Base-by-base conservation (phyloP, 2,797 vertebrate species). In the Myioborus miniatus region DNA sequence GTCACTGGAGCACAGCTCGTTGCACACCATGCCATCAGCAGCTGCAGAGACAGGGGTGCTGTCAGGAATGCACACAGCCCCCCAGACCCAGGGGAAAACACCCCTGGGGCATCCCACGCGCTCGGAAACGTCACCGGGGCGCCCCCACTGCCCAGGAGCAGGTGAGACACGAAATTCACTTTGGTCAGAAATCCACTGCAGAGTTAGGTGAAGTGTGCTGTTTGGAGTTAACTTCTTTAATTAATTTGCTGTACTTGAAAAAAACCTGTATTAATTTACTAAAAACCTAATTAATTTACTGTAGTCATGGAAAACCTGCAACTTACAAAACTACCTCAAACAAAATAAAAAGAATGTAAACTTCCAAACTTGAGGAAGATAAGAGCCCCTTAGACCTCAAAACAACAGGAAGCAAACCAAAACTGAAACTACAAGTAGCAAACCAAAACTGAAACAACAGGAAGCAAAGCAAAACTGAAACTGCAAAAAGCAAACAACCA, bases 1-100 rank as follows among this genome's bases (percentile, higher is more conserved):
- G 4, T 98, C 98, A 4, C 96, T 98, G 0, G 99, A 99, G 94
- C 99, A 99, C 93, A 99, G 97, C 53, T 93, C 97, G 41, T 99
- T 99, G 62, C 99, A 99, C 55, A 99, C 97, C 99, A 99, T 99
- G 22, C 98, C 98, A 92, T 99, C 98, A 2, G 98, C 98, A 97
- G 97, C 99, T 99, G 97, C 56, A 95, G 97, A 30, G 89, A 80
- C 24, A 93, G 53, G 69, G 13, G 21, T 22, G 36, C 12, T 7
- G 12, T 19, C 64, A 63, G 59, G 1, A 20, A n/a, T 2, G 26
- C 32, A 55, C 67, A 47, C 0, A 52, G 23, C 9, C 43, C 75
- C 75, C 29, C 6, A 65, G 37, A 62, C 4, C 72, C 53, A 8
- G 20, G 20, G 49, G 10, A n/a, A 79, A 39, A 23, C 7, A 2